Evolutionary conservation across 1,140 invertebrate species (phyloP).

Genomic region (Calephelis virginiensis): DNA sequence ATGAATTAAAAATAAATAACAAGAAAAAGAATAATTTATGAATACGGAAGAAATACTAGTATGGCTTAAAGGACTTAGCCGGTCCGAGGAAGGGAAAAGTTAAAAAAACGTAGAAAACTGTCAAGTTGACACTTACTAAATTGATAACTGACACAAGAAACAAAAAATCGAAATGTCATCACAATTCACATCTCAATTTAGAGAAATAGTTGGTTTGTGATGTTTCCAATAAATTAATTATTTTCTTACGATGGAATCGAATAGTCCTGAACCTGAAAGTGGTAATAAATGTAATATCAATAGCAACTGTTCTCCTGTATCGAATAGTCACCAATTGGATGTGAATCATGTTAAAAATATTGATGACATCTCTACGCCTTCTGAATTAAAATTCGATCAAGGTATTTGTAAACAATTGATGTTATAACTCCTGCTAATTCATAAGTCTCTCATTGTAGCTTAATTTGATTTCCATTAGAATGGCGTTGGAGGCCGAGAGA

Average conservation of each 20-base stretch:
- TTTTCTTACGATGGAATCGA: slow-evolving; percentile 60
- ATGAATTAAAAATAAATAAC: no score
- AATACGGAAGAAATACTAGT: no score
- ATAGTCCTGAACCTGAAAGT: slow-evolving; percentile 48
- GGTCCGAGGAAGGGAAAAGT: no score
- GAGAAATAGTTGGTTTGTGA: slow-evolving; percentile 53
- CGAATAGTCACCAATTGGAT: slow-evolving; percentile 44
- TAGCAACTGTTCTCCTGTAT: slow-evolving; percentile 54
- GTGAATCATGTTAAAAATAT: slow-evolving; percentile 71
- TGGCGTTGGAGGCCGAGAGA: background rate
- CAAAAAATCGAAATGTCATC: slow-evolving; percentile 37
- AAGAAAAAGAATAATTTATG: no score
- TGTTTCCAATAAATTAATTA: slow-evolving; percentile 64
- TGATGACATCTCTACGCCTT: slow-evolving; percentile 77
- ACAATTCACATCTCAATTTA: slow-evolving; percentile 18
- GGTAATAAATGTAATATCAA: slow-evolving; percentile 62
- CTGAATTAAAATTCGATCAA: slow-evolving; percentile 75
- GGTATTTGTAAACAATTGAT: slow-evolving; percentile 69
- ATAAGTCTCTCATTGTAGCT: background rate
- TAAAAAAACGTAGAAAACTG: no score
- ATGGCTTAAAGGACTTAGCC: no score
- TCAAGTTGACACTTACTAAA: background rate
- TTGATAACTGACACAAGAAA: slow-evolving; percentile 5
- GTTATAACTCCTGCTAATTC: background rate
- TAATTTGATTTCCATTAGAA: background rate